phyloP scores from a whole-genome alignment of 2,113 vertebrate genomes.

The Dendropsophus ebraccatus region DNA sequence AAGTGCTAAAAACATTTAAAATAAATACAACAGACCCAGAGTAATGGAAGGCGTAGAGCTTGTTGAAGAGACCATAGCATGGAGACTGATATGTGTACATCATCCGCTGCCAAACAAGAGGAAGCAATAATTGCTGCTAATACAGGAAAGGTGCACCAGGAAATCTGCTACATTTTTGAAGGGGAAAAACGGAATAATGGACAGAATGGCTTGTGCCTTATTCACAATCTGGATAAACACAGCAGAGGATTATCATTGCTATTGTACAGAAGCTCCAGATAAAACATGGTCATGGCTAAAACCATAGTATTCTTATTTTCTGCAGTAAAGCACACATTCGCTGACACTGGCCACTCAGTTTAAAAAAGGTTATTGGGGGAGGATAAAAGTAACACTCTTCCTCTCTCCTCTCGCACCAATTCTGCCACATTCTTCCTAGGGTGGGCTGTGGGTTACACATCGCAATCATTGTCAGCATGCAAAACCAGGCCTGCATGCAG shows the following conservation, averaged over 20 bases:
- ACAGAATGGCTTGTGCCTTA: not conserved
- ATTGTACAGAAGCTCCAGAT: not conserved
- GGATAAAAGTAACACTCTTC: too few relatives aligned
- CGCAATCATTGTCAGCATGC: too few relatives aligned
- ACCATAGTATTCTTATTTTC: not conserved
- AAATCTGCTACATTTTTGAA: not conserved
- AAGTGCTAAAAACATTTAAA: conserved; percentile 24
- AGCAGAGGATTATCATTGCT: not conserved
- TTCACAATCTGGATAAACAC: not conserved
- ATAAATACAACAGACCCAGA: not conserved
- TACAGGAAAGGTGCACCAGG: not conserved
- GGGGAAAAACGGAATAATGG: not conserved
- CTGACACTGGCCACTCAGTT: not conserved
- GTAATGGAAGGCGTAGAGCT: not conserved
- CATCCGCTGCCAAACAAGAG: not conserved
- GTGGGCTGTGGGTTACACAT: too few relatives aligned
- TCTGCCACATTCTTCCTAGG: too few relatives aligned
- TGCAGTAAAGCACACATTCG: not conserved
- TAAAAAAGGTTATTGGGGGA: too few relatives aligned
- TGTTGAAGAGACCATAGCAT: not conserved
- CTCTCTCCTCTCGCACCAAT: too few relatives aligned
- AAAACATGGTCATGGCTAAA: not conserved
- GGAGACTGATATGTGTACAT: not conserved
- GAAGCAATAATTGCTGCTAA: not conserved
- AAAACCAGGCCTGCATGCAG: too few relatives aligned